Evolutionary conservation across 2,888 invertebrate species (phyloP).

Genomic region (Nephrotoma appendiculata): DNA sequence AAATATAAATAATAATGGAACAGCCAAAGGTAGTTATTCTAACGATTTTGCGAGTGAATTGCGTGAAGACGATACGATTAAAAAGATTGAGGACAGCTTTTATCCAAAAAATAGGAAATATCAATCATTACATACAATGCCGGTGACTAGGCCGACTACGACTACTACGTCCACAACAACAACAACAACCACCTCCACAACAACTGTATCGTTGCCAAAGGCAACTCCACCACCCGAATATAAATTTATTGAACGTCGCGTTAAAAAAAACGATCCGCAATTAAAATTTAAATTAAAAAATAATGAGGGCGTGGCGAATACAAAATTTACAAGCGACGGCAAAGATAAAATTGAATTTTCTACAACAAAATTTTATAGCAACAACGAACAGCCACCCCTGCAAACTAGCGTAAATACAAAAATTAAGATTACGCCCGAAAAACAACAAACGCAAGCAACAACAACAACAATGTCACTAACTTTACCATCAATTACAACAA

Average conservation of each 20-base stretch:
- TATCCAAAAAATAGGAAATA: slow-evolving; percentile 5
- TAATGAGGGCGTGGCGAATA: slow-evolving; percentile 25
- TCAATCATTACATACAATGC: neutral
- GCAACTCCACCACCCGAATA: neutral
- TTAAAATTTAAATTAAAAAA: neutral
- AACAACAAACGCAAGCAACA: neutral
- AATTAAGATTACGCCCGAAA: neutral
- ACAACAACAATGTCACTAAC: slow-evolving; percentile 13
- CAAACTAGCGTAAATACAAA: neutral
- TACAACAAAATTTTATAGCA: slow-evolving; percentile 30
- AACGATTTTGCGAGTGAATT: slow-evolving; percentile 25
- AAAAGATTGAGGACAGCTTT: slow-evolving; percentile 27
- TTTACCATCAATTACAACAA: slow-evolving; percentile 21
- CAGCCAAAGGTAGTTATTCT: neutral
- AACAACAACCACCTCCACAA: neutral
- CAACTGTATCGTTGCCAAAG: neutral
- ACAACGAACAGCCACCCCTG: slow-evolving; percentile 11
- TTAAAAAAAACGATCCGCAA: slow-evolving; percentile 29
- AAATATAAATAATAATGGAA: slow-evolving; percentile 1
- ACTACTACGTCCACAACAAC: neutral
- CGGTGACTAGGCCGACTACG: neutral
- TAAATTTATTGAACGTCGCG: slow-evolving; percentile 28
- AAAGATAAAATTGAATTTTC: slow-evolving; percentile 27
- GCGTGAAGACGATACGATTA: slow-evolving; percentile 29
- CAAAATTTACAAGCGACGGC: slow-evolving; percentile 20